phyloP scores from a whole-genome alignment of 2,888 invertebrate genomes.

The Osedax fenrisi region DNA sequence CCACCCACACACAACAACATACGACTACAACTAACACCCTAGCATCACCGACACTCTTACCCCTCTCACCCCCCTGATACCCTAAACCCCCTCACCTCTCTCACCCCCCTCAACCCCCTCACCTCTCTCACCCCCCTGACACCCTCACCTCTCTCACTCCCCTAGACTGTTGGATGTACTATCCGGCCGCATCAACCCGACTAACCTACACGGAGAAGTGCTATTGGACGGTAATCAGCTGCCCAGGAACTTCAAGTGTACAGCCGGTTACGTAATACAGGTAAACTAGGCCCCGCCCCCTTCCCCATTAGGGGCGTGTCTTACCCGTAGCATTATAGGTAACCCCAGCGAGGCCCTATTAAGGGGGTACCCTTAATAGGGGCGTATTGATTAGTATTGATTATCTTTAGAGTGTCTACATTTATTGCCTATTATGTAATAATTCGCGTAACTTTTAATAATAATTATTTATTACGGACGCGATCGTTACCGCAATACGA shows the following conservation, averaged over 20 bases:
- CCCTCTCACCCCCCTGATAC: neutral
- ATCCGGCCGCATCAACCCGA: slow-evolving; percentile 33
- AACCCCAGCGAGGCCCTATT: no score
- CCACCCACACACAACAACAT: no score
- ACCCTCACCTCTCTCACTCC: neutral
- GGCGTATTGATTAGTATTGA: no score
- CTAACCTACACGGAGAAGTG: slow-evolving; percentile 39
- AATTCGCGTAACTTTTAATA: no score
- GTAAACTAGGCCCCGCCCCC: slow-evolving; percentile 35
- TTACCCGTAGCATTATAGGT: no score
- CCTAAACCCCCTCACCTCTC: neutral
- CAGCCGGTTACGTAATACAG: slow-evolving; percentile 51
- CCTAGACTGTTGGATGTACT: slow-evolving; percentile 35
- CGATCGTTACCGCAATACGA: no score
- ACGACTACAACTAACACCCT: no score
- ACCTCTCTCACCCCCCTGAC: neutral
- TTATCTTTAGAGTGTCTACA: no score
- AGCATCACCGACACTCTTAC: neutral
- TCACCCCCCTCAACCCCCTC: neutral
- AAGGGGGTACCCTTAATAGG: no score
- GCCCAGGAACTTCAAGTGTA: slow-evolving; percentile 49
- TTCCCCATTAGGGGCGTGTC: no score
- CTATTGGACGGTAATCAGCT: slow-evolving; percentile 45
- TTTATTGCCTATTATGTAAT: no score
- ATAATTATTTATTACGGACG: neutral